Percentiles rank a stretch among this genome's conserved stretches.
Evolutionary conservation across 2,888 invertebrate genomes (phyloP).

Genomic region (Apoda limacodes): DNA sequence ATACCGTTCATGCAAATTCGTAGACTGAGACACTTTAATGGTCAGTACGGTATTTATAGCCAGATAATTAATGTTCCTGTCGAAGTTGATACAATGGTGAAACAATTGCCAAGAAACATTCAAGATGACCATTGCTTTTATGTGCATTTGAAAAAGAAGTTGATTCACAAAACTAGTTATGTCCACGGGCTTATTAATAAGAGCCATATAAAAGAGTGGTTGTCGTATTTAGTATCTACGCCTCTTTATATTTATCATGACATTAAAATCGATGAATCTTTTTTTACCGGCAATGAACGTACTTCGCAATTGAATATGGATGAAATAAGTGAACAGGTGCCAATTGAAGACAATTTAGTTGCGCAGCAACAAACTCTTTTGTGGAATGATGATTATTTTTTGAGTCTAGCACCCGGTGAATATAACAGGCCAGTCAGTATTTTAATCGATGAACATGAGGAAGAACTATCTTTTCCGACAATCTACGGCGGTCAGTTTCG

Average conservation of each 20-base stretch:
- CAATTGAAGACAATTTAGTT: slow-evolving; percentile 21
- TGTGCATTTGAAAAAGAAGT: slow-evolving; percentile 20
- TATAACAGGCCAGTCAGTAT: slow-evolving; percentile 21
- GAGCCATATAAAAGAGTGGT: slow-evolving; percentile 21
- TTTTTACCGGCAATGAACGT: slow-evolving; percentile 17
- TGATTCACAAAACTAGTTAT: slow-evolving; percentile 22
- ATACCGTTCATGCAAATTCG: slow-evolving; percentile 28
- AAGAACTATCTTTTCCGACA: slow-evolving; percentile 35
- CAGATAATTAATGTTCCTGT: slow-evolving; percentile 29
- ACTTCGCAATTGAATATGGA: slow-evolving; percentile 17
- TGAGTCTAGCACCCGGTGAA: slow-evolving; percentile 15
- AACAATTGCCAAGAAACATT: slow-evolving; percentile 22
- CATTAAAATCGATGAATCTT: slow-evolving; percentile 21
- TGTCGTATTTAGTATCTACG: slow-evolving; percentile 21
- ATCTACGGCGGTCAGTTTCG: slow-evolving; percentile 29
- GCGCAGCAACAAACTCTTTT: slow-evolving; percentile 21
- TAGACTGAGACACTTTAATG: slow-evolving; percentile 24
- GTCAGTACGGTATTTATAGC: slow-evolving; percentile 23
- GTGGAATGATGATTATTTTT: slow-evolving; percentile 19
- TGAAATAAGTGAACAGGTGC: slow-evolving; percentile 22
- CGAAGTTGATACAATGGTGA: slow-evolving; percentile 24
- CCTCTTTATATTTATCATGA: slow-evolving; percentile 21
- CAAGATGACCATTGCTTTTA: slow-evolving; percentile 21
- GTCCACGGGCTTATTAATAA: slow-evolving; percentile 21
- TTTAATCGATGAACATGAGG: slow-evolving; percentile 30